phyloP scores from a whole-genome alignment of 2,113 vertebrate genomes.

The Pholis gunnellus region DNA sequence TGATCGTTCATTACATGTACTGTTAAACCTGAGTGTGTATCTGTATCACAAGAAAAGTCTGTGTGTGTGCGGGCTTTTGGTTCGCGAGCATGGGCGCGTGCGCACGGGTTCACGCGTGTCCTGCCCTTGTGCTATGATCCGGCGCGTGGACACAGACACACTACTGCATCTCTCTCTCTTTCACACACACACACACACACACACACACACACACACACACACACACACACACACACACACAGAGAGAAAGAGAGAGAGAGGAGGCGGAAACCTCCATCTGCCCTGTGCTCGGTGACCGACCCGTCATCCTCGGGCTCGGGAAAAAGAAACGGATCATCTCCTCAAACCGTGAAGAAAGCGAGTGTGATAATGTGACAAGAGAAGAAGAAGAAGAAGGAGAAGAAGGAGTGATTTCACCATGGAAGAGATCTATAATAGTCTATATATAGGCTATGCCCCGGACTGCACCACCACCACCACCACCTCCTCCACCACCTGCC shows the following conservation, averaged over 20 bases:
- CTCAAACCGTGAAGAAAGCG: not conserved
- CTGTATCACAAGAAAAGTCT: not conserved
- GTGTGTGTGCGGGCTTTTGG: not conserved
- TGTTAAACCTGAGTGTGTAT: not conserved
- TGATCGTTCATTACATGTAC: not conserved
- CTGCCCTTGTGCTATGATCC: constrained; percentile 62
- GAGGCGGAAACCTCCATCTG: constrained; percentile 77
- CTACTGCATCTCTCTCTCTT: constrained; percentile 21
- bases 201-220: not conserved
- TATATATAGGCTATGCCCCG: constrained; percentile 74
- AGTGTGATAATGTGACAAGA: not conserved
- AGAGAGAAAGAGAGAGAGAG: constrained; percentile 37
- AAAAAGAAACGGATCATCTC: constrained; percentile 47
- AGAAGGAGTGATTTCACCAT: constrained; percentile 7
- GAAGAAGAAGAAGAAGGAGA: not conserved
- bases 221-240: constrained; percentile 25
- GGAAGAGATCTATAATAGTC: constrained; percentile 40
- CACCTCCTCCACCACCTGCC: constrained; percentile 60
- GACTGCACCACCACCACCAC: constrained; percentile 72
- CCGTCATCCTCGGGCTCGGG: constrained; percentile 73
- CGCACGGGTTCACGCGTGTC: constrained; percentile 57
- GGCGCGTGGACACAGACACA: constrained; percentile 38
- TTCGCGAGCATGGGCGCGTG: constrained; percentile 31
- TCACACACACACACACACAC: not conserved
- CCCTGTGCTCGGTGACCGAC: constrained; percentile 77